Base-by-base conservation (phyloP, 1,140 invertebrate species). In the Pseudoatta argentina region DNA sequence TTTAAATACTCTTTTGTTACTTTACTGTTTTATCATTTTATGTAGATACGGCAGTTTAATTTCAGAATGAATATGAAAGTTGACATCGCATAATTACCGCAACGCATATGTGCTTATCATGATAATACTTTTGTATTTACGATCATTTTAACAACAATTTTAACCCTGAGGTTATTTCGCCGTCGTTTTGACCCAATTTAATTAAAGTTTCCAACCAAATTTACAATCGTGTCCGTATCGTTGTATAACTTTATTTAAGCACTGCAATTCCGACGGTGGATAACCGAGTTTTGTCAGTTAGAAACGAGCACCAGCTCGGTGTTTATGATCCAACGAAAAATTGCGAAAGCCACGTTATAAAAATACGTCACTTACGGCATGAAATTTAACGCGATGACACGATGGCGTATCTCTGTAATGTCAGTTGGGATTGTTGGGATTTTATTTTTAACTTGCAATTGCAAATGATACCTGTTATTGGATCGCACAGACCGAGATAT, bases 401-500 rank as follows among this genome's bases (percentile, higher is more conserved):
- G 53, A 72, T 44, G 39, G 18, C 39, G 27, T 55, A 21, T 63
- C 69, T 73, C 48, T 69, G 55, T 48, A 83, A 75, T 75, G 69
- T 83, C 69, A 63, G 69, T 24, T 27, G 48, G n/a, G 27, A 69
- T 83, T 10, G 79, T 61, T 75, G 18, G 39, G 6, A 75, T 75
- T 83, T 61, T 75, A 83, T 75, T 83, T 83, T 64, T 75, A 73
- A 83, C 55, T 59, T 30, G 67, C 34, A 72, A 3, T 81, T 18
- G 51, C 77, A 53, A 69, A 44, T n/a, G 77, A 79, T 71, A 53
- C 24, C 66, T 57, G 67, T 59, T 82, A 82, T 72, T 59, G 78
- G 18, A 72, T 82, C 51, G 53, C 53, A 18, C 53, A 14, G 34
- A n/a, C 16, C 66, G 67, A 82, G 66, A 75, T 61, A 83, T 83